These are phyloP conservation scores for Drosophila auraria DNA, from an alignment of 1,140 invertebrate genomes.

Conservation along the genomic window DNA sequence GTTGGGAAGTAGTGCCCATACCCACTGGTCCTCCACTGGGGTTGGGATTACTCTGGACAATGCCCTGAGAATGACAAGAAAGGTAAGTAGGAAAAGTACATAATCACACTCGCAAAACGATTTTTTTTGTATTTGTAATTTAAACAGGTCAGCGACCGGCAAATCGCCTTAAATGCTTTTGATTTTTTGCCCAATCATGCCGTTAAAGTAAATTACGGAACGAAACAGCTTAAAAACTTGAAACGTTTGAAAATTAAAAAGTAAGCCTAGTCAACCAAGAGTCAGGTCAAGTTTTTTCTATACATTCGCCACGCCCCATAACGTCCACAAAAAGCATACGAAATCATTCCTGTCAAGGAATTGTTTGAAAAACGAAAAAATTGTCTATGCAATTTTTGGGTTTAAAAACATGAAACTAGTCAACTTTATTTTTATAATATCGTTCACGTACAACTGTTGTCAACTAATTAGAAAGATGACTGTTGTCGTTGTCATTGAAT, in stretches of 20 bases:
- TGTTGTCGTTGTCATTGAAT: too few species aligned
- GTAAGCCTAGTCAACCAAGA: too few species aligned
- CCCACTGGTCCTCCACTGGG: constrained; percentile 38
- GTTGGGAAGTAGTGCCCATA: constrained; percentile 46
- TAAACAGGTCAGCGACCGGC: constrained; percentile 67
- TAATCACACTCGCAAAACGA: constrained; percentile 11
- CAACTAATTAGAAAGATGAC: too few species aligned
- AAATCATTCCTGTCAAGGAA: too few species aligned
- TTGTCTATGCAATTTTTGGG: too few species aligned
- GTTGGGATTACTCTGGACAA: constrained; percentile 77
- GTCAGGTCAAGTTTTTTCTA: too few species aligned
- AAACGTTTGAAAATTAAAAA: constrained; percentile 3
- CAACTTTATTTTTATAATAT: too few species aligned
- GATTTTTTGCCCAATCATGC: constrained; percentile 76
- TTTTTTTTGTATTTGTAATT: constrained; percentile 43
- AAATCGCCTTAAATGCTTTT: constrained; percentile 73
- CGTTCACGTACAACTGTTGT: too few species aligned
- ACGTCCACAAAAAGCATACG: too few species aligned
- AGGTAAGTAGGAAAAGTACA: constrained; percentile 21
- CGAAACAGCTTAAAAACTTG: constrained; percentile 46
- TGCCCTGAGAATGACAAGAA: constrained; percentile 48
- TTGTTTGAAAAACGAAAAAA: too few species aligned
- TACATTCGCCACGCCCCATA: too few species aligned
- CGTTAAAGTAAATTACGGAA: constrained; percentile 74
- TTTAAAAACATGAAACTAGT: too few species aligned